These are phyloP conservation scores for Hemitrygon akajei DNA, from an alignment of 2,797 vertebrate genomes.

Conservation along the genomic window DNA sequence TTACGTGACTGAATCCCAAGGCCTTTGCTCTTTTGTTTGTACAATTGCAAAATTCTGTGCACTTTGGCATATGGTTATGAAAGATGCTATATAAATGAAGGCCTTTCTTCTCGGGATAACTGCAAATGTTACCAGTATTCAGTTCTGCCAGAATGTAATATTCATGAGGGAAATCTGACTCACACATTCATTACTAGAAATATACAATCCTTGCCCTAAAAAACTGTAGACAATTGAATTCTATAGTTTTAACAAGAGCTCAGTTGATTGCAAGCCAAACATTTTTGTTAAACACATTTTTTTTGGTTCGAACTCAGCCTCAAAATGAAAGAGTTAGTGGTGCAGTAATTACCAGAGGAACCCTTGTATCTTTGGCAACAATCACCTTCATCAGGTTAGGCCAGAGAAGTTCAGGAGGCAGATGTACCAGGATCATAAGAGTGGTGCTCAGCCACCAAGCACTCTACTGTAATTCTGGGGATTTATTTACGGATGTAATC, in stretches of 20 bases:
- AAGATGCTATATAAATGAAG: background rate
- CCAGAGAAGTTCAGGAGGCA: background rate
- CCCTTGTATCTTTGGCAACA: background rate
- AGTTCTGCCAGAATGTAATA: background rate
- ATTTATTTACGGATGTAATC: background rate
- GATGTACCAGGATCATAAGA: background rate
- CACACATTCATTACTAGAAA: background rate
- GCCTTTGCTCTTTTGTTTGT: background rate
- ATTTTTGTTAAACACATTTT: background rate
- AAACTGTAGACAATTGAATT: background rate
- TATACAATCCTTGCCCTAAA: background rate
- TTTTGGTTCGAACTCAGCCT: background rate
- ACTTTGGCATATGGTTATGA: too few species aligned
- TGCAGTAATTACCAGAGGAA: background rate
- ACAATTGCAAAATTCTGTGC: background rate
- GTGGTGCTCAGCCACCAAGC: background rate
- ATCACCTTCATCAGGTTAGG: background rate
- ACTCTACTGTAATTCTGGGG: background rate
- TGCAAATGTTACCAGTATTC: background rate
- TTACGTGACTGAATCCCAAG: background rate
- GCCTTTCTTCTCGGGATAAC: background rate
- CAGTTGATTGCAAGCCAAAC: background rate
- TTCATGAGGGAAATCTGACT: background rate
- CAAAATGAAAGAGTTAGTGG: background rate
- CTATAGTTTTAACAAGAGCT: background rate